These are phyloP conservation scores for Cephalotes varians DNA, from an alignment of 2,888 invertebrate species.

Conservation along the genomic window DNA sequence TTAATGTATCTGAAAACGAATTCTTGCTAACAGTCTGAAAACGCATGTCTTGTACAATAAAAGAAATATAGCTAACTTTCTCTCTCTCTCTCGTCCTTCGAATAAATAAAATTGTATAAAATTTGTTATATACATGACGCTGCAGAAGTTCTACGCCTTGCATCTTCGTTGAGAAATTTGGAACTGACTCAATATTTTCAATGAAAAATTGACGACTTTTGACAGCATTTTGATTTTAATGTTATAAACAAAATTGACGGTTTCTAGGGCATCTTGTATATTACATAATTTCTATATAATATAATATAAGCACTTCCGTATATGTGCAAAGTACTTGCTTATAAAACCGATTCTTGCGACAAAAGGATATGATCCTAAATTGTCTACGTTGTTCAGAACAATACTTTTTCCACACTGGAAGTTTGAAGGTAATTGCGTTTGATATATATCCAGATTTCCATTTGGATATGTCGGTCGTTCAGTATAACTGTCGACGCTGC, in stretches of 20 bases:
- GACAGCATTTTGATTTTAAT: neutral
- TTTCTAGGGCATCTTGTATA: constrained; percentile 1
- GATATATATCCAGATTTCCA: constrained; percentile 22
- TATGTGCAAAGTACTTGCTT: constrained; percentile 86
- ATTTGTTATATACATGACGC: constrained; percentile 5
- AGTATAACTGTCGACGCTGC: constrained; percentile 60
- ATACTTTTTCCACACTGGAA: constrained; percentile 78
- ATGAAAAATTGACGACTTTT: neutral
- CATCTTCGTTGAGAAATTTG: neutral
- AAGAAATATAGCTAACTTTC: constrained; percentile 12
- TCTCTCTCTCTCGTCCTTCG: neutral
- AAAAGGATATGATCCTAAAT: constrained; percentile 91
- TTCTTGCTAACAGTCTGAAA: constrained; percentile 40
- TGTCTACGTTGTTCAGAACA: constrained; percentile 71
- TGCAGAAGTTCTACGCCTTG: neutral
- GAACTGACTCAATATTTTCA: neutral
- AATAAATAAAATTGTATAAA: constrained; percentile 15
- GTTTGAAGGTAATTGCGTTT: constrained; percentile 36
- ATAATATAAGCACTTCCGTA: neutral
- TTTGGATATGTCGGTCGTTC: constrained; percentile 43
- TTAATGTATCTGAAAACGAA: constrained; percentile 88
- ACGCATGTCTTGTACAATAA: constrained; percentile 44
- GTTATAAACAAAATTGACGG: neutral
- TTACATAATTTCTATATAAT: neutral
- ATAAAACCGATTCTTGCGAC: constrained; percentile 92